Conservation (phyloP, 2,888 invertebrate species). For the Cryptocheilus praepositus region DNA sequence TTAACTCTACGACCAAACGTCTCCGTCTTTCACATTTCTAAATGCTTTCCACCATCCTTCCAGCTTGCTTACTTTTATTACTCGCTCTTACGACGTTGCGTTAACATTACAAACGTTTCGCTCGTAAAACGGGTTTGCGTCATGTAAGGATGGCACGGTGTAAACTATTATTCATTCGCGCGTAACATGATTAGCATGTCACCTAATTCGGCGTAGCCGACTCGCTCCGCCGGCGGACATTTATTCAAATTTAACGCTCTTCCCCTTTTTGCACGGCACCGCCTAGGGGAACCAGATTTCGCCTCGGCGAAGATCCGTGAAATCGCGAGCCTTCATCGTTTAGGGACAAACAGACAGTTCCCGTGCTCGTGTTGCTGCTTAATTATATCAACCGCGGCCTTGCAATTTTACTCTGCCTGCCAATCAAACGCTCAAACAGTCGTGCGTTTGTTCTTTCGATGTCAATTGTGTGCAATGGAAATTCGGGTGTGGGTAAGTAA, state of each 20-base stretch:
- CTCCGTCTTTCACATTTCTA: too few relatives aligned
- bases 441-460: too few relatives aligned
- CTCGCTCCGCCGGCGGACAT: slow-evolving; percentile 59
- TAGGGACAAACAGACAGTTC: background rate
- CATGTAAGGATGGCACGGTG: background rate
- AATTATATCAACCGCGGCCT: too few relatives aligned
- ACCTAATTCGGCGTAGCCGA: slow-evolving; percentile 66
- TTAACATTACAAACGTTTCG: background rate
- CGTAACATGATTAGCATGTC: slow-evolving; percentile 70
- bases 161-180: slow-evolving; percentile 55
- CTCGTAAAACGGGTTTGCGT: slow-evolving; percentile 34
- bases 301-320: slow-evolving; percentile 61
- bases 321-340: slow-evolving; percentile 51
- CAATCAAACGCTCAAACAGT: too few relatives aligned
- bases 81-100: too few relatives aligned
- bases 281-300: slow-evolving; percentile 21
- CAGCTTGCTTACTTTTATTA: too few relatives aligned
- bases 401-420: too few relatives aligned
- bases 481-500: too few relatives aligned
- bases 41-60: too few relatives aligned
- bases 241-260: slow-evolving; percentile 74
- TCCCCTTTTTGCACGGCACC: slow-evolving; percentile 47
- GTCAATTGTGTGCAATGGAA: too few relatives aligned
- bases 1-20: too few relatives aligned
- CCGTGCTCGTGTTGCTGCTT: too few relatives aligned